phyloP scores from a whole-genome alignment of 2,888 invertebrate genomes.

The Chaetoderma sp. region DNA sequence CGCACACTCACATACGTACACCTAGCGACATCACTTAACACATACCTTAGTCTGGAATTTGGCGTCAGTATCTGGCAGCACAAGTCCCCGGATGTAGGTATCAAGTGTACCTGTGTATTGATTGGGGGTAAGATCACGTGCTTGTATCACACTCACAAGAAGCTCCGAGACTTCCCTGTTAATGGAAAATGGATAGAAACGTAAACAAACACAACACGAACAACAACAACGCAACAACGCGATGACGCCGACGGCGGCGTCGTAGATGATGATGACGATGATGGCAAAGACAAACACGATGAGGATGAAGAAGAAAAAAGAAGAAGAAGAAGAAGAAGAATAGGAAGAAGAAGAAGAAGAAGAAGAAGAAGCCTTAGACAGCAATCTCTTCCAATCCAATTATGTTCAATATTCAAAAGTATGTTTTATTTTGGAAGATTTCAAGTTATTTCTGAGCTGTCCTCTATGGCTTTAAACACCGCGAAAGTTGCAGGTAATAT shows the following conservation, averaged over 20 bases:
- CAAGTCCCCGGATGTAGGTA: conserved; percentile 81
- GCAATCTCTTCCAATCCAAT: too few relatives aligned
- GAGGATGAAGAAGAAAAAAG: conserved; percentile 23
- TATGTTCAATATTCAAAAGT: too few relatives aligned
- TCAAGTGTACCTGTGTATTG: conserved; percentile 75
- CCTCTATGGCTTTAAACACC: too few relatives aligned
- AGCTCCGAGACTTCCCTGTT: conserved; percentile 74
- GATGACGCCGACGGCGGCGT: neutral
- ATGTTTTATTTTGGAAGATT: too few relatives aligned
- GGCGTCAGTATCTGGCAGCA: conserved; percentile 77
- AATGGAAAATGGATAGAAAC: conserved; percentile 32
- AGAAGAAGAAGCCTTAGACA: too few relatives aligned
- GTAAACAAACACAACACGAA: neutral
- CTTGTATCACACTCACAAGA: conserved; percentile 81
- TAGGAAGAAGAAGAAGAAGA: conserved; percentile 28
- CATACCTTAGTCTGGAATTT: conserved; percentile 69
- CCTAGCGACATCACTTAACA: too few relatives aligned
- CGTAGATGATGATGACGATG: conserved; percentile 10
- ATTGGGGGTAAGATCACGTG: conserved; percentile 78
- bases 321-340: too few relatives aligned
- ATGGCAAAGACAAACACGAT: conserved; percentile 22
- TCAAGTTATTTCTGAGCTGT: too few relatives aligned
- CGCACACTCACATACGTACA: too few relatives aligned
- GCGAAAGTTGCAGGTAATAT: too few relatives aligned
- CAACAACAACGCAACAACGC: neutral